Base-by-base conservation (phyloP, 2,113 vertebrate genomes). In the Tupaia chinensis region DNA sequence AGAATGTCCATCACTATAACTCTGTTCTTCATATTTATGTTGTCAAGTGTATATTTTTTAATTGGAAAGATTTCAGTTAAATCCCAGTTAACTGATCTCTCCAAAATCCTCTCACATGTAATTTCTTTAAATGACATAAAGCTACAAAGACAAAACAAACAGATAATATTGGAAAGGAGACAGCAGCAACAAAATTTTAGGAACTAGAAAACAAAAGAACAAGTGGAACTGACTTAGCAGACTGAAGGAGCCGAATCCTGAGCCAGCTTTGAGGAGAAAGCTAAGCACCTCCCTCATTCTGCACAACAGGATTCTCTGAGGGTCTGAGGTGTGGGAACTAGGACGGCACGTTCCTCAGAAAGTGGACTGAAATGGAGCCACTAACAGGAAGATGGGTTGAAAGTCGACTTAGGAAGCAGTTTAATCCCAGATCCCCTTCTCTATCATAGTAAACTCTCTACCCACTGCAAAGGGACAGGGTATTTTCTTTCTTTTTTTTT, bases 131-230 rank as follows among this genome's bases (percentile, higher is more conserved):
- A 94, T 93, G 60, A 54, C 66, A 96, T 77, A 81, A 92, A 92
- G 10, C 17, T 34, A 85, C 92, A 93, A 77, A 29, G 60, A 95
- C 56, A 85, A 93, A 91, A 85, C 34, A 95, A 77, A 72, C 4
- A 29, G 8, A 44, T 44, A 44, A 44, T 44, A 44, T 44, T 44
- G 44, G 25, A 85, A 90, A 92, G 53, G 34, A 80, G 68, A 60
- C 13, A 72, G 77, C 0, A 90, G 44, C n/a, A 73, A 94, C 7
- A 56, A 19, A 25, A 76, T 66, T 82, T 85, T 73, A 77, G 77
- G 95, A 65, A 69, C 58, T 10, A 23, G 23, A 86, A 76, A 20
- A 20, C 19, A 53, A 96, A 94, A 81, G 79, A 76, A 81, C 4
- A 69, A 54, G 11, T 44, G n/a, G 65, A 63, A 77, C 10, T 63